Evolutionary conservation across 35 echinoderm and acorn worm genomes (phyloP), one percentile per base, ranked within the genome.

Genomic region (Patiria miniata): DNA sequence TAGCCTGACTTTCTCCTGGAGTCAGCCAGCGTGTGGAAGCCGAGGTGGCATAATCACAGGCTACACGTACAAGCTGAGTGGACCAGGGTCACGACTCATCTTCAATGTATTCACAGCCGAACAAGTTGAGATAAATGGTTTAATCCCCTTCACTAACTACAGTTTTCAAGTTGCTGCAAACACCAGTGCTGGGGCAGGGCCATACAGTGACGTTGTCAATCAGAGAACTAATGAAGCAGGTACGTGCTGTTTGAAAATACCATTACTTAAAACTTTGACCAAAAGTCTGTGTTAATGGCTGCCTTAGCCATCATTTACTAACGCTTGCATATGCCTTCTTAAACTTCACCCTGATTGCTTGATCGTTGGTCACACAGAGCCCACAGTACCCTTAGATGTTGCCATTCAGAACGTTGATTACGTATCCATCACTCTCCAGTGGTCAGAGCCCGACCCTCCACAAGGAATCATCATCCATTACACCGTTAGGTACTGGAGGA

Each of bases 101-200:
- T 33, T 42, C 8, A 21, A 8, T 54, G 26, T 36, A 14, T 52
- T 37, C n/a, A 1, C 40, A 22, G 17, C 7, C n/a, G 23, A 34
- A 58, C 32, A 16, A 16, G 79, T 78, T 0, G 38, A 2, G 30
- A 40, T 93, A 22, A 2, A 0, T 58, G 16, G 30, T 30, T 87
- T 93, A 9, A 84, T 37, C 17, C 86, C 91, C 8, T 88, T 52
- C 33, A 53, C 78, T 7, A 34, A 84, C 8, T 93, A 93, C 68
- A 81, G 61, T 21, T 85, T 93, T 34, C 56, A 57, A 52, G 54
- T 93, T 8, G 58, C 68, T 30, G 91, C 91, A 16, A 36, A 32
- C 14, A 93, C 77, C 39, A 40, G 50, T 32, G 54, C 16, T 6
- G 57, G 87, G 1, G 17, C 12, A 26, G 37, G 55, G 16, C 36